Evolutionary conservation across 2,113 vertebrate species (phyloP).

Genomic region (Psephotus haematonotus): DNA sequence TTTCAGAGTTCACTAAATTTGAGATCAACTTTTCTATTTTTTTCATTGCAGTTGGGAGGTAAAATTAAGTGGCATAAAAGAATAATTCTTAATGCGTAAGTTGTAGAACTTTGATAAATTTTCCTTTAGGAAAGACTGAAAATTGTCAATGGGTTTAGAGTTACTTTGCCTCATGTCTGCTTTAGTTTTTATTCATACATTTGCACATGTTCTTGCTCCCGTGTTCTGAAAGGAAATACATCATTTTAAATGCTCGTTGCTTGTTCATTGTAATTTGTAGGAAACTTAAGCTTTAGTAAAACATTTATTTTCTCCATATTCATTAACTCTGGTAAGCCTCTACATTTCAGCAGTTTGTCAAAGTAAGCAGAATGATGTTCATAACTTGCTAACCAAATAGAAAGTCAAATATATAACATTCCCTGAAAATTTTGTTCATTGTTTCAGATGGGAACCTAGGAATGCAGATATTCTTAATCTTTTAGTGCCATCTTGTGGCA

Average conservation of each 20-base stretch:
- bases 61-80: background rate
- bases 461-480: slow-evolving; percentile 30
- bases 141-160: background rate
- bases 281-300: background rate
- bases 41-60: background rate
- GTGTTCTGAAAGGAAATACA: background rate
- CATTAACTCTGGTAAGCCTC: background rate
- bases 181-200: background rate
- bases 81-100: background rate
- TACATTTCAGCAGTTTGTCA: background rate
- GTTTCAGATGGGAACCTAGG: background rate
- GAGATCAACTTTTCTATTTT: background rate
- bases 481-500: slow-evolving; percentile 77
- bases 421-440: background rate
- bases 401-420: background rate
- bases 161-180: background rate
- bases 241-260: background rate
- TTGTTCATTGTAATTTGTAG: background rate
- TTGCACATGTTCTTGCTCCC: background rate
- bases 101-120: background rate
- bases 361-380: background rate
- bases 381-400: slow-evolving; percentile 10
- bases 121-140: background rate
- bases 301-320: background rate
- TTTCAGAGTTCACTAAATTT: background rate